Base-by-base conservation (phyloP, 2,113 vertebrate genomes). In the Labrus mixtus region DNA sequence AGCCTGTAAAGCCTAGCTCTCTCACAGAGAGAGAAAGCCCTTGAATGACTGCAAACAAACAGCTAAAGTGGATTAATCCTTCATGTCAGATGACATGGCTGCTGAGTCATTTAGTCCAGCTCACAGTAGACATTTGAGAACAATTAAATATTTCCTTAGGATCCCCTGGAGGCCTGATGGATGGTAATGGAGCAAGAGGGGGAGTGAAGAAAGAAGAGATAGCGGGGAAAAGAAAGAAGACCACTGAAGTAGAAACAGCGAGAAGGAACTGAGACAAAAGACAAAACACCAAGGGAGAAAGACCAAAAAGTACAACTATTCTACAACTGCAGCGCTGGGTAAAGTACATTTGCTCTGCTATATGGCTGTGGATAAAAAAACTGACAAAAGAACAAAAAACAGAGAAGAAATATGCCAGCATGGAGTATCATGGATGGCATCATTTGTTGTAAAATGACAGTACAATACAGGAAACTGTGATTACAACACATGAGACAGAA, bases 81-180 rank as follows among this genome's bases (percentile, higher is more conserved):
- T 62, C 7, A 41, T 62, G 54, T 84, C 79, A 76, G 67, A 70
- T 67, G 59, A 79, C 57, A 51, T 56, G 57, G 71, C 54, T 74
- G 82, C 74, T 83, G 78, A 87, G 73, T 90, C 83, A 89, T 85
- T 77, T 59, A 59, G 68, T 82, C 59, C 53, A 69, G 58, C 71
- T 71, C 55, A 56, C 48, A 85, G 36, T 61, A 76, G 65, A 71
- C 63, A 76, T 81, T 88, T 90, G 55, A 78, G 68, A 88, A 87
- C 74, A 89, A 84, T 86, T 83, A 79, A 82, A 81, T 48, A 73
- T 78, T 84, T 87, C 74, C 13, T 25, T 56, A 67, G 57, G 62
- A 76, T 79, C 48, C 72, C 68, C 53, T 46, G 12, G 56, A 77
- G 75, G 71, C 53, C 13, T 25, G 12, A 78, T 0, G 8, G 46